A percentile compares a stretch with the other conserved stretches of the same genome.
Evolutionary conservation across 2,888 invertebrate genomes (phyloP).

Genomic region (Trachelus stipa): DNA sequence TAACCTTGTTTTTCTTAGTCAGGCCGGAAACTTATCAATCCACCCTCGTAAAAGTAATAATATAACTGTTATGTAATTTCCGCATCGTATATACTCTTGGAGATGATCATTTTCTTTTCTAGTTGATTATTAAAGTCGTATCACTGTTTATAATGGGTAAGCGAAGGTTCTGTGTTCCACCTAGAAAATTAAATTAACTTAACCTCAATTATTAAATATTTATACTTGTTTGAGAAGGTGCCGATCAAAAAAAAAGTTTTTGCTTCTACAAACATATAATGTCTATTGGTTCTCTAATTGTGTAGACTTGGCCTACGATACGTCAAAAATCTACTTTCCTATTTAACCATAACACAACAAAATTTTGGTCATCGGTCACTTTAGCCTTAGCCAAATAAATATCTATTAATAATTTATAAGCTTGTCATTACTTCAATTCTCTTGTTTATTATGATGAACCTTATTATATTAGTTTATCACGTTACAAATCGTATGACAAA

Average conservation of each 20-base stretch:
- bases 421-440: not conserved
- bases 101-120: not conserved
- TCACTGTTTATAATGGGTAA: not conserved
- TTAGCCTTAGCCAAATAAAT: not conserved
- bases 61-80: not conserved
- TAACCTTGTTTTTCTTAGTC: no score
- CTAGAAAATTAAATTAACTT: not conserved
- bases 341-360: not conserved
- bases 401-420: not conserved
- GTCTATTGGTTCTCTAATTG: not conserved
- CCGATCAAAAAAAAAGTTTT: not conserved
- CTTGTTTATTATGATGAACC: no score
- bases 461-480: no score
- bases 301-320: not conserved
- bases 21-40: no score
- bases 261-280: not conserved
- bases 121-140: not conserved
- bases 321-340: no score
- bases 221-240: not conserved
- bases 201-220: not conserved
- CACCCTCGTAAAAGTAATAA: not conserved
- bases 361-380: not conserved
- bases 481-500: no score
- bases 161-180: not conserved
- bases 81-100: not conserved